phyloP scores from a whole-genome alignment of 2,797 vertebrate species.

The Crocidura indochinensis region DNA sequence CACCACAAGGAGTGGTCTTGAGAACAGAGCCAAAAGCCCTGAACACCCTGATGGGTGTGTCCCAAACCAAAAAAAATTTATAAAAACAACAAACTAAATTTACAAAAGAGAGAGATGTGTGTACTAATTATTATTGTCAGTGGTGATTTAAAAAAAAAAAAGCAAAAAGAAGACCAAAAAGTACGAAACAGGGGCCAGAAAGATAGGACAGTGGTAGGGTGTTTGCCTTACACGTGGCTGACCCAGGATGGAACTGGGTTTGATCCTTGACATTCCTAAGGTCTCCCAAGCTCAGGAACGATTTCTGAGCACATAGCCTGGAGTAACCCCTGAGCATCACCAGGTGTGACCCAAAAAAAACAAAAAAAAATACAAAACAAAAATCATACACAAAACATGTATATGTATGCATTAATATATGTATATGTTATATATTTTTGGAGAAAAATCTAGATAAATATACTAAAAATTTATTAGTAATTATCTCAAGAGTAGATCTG shows the following conservation, averaged over 20 bases:
- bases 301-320: too few species aligned
- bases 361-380: neutral
- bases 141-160: neutral
- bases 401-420: neutral
- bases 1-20: too few species aligned
- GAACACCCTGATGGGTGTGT: too few species aligned
- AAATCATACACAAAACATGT: neutral
- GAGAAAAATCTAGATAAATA: constrained; percentile 27
- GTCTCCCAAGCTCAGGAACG: too few species aligned
- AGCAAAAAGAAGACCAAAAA: neutral
- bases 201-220: too few species aligned
- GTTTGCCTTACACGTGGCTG: too few species aligned
- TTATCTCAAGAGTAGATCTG: neutral
- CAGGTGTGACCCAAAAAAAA: too few species aligned
- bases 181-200: neutral
- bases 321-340: too few species aligned
- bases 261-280: too few species aligned
- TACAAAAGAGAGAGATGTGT: neutral
- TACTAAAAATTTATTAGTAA: neutral
- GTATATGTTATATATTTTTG: neutral
- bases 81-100: constrained; percentile 43
- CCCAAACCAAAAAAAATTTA: too few species aligned
- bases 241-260: too few species aligned
- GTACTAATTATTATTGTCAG: neutral
- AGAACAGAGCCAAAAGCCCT: too few species aligned